Evolutionary conservation across 2,797 vertebrate genomes (phyloP).

Genomic region (Todus mexicanus): DNA sequence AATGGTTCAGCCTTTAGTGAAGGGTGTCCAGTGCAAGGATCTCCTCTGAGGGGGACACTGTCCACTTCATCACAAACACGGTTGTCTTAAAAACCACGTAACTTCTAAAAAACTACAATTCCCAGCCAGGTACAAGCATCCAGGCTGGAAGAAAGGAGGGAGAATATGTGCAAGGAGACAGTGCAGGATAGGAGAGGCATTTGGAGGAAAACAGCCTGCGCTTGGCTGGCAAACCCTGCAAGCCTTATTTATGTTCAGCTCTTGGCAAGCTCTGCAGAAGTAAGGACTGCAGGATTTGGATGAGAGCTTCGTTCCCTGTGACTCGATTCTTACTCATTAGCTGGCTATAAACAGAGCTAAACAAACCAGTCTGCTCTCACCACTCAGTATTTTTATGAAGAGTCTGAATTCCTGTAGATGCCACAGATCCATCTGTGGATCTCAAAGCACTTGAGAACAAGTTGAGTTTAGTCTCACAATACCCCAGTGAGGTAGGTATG

Average conservation of each 20-base stretch:
- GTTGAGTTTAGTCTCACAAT: not conserved
- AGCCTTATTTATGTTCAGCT: not conserved
- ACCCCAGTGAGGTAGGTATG: constrained; percentile 14
- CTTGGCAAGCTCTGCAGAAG: constrained; percentile 26
- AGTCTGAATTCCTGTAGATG: not conserved
- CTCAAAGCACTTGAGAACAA: not conserved
- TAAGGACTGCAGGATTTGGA: constrained; percentile 14
- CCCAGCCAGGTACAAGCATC: not conserved
- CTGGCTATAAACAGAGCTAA: constrained; percentile 36
- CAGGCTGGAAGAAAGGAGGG: not conserved
- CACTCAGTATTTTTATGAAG: not conserved
- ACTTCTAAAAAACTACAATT: not conserved
- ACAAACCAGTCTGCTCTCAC: not conserved
- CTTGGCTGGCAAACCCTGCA: constrained; percentile 22
- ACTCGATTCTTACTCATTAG: constrained; percentile 46
- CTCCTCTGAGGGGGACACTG: not conserved
- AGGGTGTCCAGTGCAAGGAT: not conserved
- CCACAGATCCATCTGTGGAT: not conserved
- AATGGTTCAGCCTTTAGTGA: not conserved
- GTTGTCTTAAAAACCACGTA: not conserved
- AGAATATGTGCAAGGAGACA: not conserved
- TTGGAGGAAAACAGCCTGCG: not conserved
- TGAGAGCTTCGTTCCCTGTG: not conserved
- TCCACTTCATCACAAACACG: not conserved
- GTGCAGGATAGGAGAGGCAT: not conserved